Evolutionary conservation across 1,140 invertebrate species (phyloP).

Genomic region (Conus ventricosus): DNA sequence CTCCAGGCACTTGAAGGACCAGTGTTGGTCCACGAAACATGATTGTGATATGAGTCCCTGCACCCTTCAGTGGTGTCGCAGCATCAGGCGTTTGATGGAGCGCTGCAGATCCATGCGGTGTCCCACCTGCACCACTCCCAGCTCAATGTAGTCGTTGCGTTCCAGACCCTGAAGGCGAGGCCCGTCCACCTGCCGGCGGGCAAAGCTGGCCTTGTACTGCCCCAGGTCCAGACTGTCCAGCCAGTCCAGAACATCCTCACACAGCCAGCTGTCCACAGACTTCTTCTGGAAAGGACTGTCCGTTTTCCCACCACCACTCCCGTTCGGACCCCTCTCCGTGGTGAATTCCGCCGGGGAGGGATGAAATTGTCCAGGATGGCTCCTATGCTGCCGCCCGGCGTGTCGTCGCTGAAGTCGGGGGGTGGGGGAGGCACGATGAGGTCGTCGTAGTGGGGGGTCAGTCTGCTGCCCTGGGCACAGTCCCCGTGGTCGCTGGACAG

Average conservation of each 20-base stretch:
- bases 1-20: too few species aligned
- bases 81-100: slow-evolving; percentile 68
- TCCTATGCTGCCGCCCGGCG: slow-evolving; percentile 32
- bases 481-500: slow-evolving; percentile 63
- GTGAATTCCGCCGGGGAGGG: slow-evolving; percentile 59
- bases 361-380: slow-evolving; percentile 47
- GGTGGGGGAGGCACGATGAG: slow-evolving; percentile 67
- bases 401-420: slow-evolving; percentile 52
- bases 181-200: slow-evolving; percentile 68
- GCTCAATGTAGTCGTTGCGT: slow-evolving; percentile 68
- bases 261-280: slow-evolving; percentile 65
- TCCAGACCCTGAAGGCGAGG: slow-evolving; percentile 62
- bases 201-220: slow-evolving; percentile 70
- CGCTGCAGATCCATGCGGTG: slow-evolving; percentile 72
- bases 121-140: slow-evolving; percentile 71
- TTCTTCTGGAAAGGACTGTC: slow-evolving; percentile 55
- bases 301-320: neutral
- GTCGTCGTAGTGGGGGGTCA: slow-evolving; percentile 62
- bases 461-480: slow-evolving; percentile 57
- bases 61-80: slow-evolving; percentile 1
- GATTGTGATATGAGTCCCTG: too few species aligned
- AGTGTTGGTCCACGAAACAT: too few species aligned
- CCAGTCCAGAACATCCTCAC: slow-evolving; percentile 71
- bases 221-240: slow-evolving; percentile 69
- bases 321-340: neutral